Conservation (phyloP, 2,113 vertebrate genomes). For the Paratilapia polleni region DNA sequence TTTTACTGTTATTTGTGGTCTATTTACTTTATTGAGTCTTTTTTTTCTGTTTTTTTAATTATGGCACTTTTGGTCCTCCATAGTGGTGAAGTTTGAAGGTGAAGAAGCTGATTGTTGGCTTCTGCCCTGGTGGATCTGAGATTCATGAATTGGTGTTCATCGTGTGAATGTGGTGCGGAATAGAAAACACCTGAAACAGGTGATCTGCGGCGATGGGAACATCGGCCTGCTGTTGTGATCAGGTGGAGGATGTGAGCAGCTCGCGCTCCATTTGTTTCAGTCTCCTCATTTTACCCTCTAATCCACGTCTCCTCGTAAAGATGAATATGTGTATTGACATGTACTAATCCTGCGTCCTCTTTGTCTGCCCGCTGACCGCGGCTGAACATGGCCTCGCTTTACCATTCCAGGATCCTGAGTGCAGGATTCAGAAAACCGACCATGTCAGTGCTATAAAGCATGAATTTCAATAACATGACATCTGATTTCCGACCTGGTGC, state of each 20-base stretch:
- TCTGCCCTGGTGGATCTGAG: neutral
- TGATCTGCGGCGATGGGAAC: neutral
- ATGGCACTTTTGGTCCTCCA: neutral
- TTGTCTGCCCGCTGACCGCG: slow-evolving; percentile 33
- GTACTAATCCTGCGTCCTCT: slow-evolving; percentile 36
- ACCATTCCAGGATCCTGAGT: slow-evolving; percentile 23
- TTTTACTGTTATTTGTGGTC: too few relatives aligned
- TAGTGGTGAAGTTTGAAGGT: neutral
- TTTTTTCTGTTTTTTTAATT: neutral
- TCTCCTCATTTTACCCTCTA: slow-evolving; percentile 9
- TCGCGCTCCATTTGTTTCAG: slow-evolving; percentile 15
- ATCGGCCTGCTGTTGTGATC: neutral
- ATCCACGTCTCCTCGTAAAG: slow-evolving; percentile 26
- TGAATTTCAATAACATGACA: slow-evolving; percentile 4
- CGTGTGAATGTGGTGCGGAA: neutral
- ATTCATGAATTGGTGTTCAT: neutral
- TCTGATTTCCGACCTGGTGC: slow-evolving; percentile 10
- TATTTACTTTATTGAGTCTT: neutral
- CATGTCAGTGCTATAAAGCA: slow-evolving; percentile 23
- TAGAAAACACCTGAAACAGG: neutral
- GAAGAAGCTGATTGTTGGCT: neutral
- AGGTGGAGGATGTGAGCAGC: slow-evolving; percentile 44
- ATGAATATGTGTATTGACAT: slow-evolving; percentile 11
- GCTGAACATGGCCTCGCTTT: slow-evolving; percentile 30
- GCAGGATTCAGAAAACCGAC: slow-evolving; percentile 6